Conservation (phyloP, 1,140 invertebrate genomes). For the Pachypsylla venusta region DNA sequence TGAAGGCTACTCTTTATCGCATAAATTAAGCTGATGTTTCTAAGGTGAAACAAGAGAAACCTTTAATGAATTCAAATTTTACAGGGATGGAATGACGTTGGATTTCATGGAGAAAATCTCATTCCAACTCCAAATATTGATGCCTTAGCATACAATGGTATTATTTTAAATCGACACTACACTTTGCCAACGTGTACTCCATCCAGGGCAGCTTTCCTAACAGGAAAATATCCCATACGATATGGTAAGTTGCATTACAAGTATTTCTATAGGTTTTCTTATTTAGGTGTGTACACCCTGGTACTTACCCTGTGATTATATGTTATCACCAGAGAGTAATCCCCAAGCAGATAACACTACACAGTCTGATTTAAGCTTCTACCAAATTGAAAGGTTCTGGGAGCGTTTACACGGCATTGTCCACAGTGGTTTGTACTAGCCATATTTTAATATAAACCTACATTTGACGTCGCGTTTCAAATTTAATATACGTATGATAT, state of each 20-base stretch:
- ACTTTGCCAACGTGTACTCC: conserved; percentile 41
- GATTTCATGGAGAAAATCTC: conserved; percentile 50
- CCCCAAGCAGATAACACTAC: background rate
- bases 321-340: background rate
- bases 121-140: conserved; percentile 53
- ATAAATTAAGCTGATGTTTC: background rate
- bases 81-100: conserved; percentile 57
- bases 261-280: too few species aligned
- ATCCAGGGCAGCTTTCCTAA: conserved; percentile 43
- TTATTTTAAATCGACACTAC: conserved; percentile 45
- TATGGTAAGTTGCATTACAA: conserved; percentile 35
- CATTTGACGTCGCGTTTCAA: too few species aligned
- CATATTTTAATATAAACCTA: too few species aligned
- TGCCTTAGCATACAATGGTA: conserved; percentile 41
- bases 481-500: too few species aligned
- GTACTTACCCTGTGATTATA: background rate
- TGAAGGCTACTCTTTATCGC: background rate
- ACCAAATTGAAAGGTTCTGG: background rate
- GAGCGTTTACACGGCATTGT: background rate
- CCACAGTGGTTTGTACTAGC: background rate
- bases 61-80: background rate
- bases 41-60: background rate
- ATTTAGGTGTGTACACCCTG: background rate
- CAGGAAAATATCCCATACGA: conserved; percentile 45
- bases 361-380: conserved; percentile 1